Evolutionary conservation across 2,113 vertebrate genomes (phyloP).

Genomic region (Hiodon alosoides): DNA sequence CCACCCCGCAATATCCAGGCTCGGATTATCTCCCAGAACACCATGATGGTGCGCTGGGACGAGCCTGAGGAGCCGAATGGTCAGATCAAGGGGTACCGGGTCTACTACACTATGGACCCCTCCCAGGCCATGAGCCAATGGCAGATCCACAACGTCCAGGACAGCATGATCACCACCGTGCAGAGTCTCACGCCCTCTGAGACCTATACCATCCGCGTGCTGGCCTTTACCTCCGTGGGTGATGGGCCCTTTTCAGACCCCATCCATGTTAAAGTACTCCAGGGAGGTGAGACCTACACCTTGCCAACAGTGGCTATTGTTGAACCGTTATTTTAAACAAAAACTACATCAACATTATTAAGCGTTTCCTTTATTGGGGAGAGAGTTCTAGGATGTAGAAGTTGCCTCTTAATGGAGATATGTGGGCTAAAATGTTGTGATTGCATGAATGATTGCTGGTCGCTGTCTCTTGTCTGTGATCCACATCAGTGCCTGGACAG

Average conservation of each 20-base stretch:
- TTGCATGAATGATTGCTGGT: conserved; percentile 1
- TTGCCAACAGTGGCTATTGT: no score
- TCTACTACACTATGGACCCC: conserved; percentile 95
- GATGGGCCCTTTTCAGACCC: conserved; percentile 92
- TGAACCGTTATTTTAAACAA: no score
- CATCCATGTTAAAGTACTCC: conserved; percentile 90
- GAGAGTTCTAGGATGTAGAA: no score
- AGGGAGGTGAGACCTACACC: conserved; percentile 76
- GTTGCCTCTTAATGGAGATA: neutral
- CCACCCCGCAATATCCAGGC: conserved; percentile 89
- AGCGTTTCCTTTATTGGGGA: no score
- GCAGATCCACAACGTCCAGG: conserved; percentile 94
- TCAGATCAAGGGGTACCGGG: conserved; percentile 85
- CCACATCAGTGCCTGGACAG: conserved; percentile 81
- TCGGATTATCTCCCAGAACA: conserved; percentile 83
- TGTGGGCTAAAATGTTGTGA: neutral
- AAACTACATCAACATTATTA: no score
- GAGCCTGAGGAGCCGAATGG: conserved; percentile 96
- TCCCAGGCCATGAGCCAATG: conserved; percentile 83
- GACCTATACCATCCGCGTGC: conserved; percentile 87
- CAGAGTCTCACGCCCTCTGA: conserved; percentile 82
- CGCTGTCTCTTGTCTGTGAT: conserved; percentile 15
- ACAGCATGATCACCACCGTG: conserved; percentile 89
- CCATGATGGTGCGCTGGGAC: conserved; percentile 96
- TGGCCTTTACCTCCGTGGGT: conserved; percentile 94